Evolutionary conservation across 2,797 vertebrate genomes (phyloP).

Genomic region (Sebastes iracundus): DNA sequence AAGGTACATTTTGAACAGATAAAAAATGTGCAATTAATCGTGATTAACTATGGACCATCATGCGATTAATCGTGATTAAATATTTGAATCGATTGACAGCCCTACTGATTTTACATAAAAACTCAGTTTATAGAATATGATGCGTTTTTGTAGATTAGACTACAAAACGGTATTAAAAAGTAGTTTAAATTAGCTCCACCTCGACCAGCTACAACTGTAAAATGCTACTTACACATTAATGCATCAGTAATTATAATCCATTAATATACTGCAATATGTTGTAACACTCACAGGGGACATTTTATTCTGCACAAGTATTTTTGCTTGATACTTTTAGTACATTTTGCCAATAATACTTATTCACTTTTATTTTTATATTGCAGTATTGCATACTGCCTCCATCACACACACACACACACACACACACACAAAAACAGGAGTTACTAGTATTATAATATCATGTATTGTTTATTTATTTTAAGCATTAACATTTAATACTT

Average conservation of each 20-base stretch:
- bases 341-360: neutral
- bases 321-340: neutral
- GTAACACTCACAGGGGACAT: neutral
- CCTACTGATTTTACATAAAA: neutral
- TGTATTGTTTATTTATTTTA: slow-evolving; percentile 16
- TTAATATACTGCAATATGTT: neutral
- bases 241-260: neutral
- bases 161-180: neutral
- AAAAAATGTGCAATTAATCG: too few species aligned
- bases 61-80: too few species aligned
- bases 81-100: too few species aligned
- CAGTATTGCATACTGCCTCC: neutral
- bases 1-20: too few species aligned
- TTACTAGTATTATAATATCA: neutral
- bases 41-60: too few species aligned
- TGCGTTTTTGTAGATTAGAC: neutral
- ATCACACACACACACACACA: neutral
- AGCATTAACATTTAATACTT: slow-evolving; percentile 1
- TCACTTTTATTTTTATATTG: neutral
- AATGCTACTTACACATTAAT: neutral
- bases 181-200: neutral
- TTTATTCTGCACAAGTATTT: neutral
- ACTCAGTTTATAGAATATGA: neutral
- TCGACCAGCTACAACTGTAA: neutral
- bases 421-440: neutral